Evolutionary conservation across 2,888 invertebrate genomes (phyloP).

Genomic region (Hirtodrosophila alboralis): DNA sequence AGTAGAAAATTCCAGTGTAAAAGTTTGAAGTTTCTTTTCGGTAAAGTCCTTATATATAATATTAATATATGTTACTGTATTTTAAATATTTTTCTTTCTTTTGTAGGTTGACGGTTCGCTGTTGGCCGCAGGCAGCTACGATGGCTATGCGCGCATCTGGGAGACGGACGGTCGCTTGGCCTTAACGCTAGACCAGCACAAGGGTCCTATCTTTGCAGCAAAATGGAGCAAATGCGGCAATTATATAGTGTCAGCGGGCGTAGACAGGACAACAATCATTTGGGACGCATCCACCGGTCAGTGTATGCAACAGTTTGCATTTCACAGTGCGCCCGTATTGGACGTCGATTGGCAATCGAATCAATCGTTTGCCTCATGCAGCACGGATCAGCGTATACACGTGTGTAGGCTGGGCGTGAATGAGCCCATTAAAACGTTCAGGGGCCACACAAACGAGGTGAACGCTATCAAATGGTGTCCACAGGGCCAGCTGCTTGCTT

Average conservation of each 20-base stretch:
- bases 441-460: slow-evolving; percentile 98
- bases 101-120: slow-evolving; percentile 96
- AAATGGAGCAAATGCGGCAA: slow-evolving; percentile 99
- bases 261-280: slow-evolving; percentile 97
- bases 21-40: no score
- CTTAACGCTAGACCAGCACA: slow-evolving; percentile 98
- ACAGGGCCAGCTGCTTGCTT: slow-evolving; percentile 97
- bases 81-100: background rate
- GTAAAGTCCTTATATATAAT: no score
- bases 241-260: slow-evolving; percentile 98
- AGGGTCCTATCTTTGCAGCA: slow-evolving; percentile 99
- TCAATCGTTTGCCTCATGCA: slow-evolving; percentile 98
- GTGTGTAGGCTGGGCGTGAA: slow-evolving; percentile 97
- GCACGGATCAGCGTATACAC: slow-evolving; percentile 99
- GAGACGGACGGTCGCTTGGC: slow-evolving; percentile 96
- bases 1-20: no score
- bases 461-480: slow-evolving; percentile 99
- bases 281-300: slow-evolving; percentile 99
- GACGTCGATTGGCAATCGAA: slow-evolving; percentile 99
- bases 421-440: slow-evolving; percentile 99
- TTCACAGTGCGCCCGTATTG: slow-evolving; percentile 98
- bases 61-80: no score
- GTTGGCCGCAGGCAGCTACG: slow-evolving; percentile 98
- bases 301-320: slow-evolving; percentile 99
- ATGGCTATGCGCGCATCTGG: slow-evolving; percentile 99